These are phyloP conservation scores for Rhinichthys osculus DNA, from an alignment of 2,797 vertebrate species.

Conservation along the genomic window DNA sequence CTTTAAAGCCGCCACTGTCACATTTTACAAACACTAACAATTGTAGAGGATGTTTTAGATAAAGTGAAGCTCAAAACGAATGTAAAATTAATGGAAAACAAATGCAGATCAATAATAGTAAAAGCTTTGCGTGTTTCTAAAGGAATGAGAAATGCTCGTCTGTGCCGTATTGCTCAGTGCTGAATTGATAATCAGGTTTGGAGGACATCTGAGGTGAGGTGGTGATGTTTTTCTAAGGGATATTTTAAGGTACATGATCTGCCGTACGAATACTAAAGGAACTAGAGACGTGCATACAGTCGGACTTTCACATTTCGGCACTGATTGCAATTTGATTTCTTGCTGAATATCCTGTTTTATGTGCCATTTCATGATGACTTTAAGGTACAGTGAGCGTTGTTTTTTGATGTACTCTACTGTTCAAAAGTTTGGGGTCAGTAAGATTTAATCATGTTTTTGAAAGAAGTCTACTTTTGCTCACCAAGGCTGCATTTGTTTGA, in stretches of 20 bases:
- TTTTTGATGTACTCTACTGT: neutral
- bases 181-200: neutral
- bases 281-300: neutral
- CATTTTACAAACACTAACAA: neutral
- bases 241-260: neutral
- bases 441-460: neutral
- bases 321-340: neutral
- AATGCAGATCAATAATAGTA: conserved; percentile 20
- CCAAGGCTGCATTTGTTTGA: neutral
- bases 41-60: neutral
- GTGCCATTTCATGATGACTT: neutral
- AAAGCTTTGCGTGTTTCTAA: neutral
- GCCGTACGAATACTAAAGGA: neutral
- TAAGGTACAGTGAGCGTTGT: neutral
- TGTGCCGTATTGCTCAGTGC: neutral
- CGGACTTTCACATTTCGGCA: neutral
- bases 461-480: too few species aligned
- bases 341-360: neutral
- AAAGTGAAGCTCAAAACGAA: neutral
- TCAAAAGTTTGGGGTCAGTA: neutral
- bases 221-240: neutral
- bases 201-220: neutral
- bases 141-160: neutral
- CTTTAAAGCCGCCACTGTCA: neutral
- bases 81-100: neutral